Base-by-base conservation (phyloP, 2,797 vertebrate species). In the Pangasius mekongensis region DNA sequence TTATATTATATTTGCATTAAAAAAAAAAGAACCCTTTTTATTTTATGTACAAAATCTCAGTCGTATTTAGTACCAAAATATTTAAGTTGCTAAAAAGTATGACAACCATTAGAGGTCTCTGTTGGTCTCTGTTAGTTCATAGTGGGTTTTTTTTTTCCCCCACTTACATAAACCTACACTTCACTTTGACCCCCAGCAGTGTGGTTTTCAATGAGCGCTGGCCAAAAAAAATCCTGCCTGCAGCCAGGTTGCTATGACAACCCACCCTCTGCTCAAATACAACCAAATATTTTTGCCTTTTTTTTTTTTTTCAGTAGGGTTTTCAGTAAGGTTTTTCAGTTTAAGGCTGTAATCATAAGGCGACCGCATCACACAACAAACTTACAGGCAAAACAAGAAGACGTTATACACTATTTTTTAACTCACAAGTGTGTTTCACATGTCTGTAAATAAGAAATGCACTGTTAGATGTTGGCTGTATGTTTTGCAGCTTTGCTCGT, bases 201-300 rank as follows among this genome's bases (percentile, higher is more conserved):
- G 73, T 83, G 78, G 76, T 86, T 86, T 77, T 89, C 52, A 83
- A 36, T 47, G n/a, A 86, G 30, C 27, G 27, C 39, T 11, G 36
- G 56, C 62, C 33, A 33, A 83, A 49, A 83, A 64, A 49, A 33
- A 39, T 39, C 64, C 66, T 49, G 5, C 0, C 54, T 73, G n/a
- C 20, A 73, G 77, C 30, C 80, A 84, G 33, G 85, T 87, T 89
- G 62, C 88, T 69, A 89, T 87, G 80, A 69, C 88, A 89, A 84
- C 88, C n/a, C 71, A 58, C 58, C 20, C 20, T 83, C 33, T 73
- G 36, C 73, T 67, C 20, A 33, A 52, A 77, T 30, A 39, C 22
- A 73, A 27, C 52, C 22, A 86, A 3, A 56, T 49, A 10, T 56
- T 60, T 58, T 58, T 58, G 56, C 27, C 10, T 39, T 39, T 39